A percentile compares a stretch with the other conserved stretches of the same genome.
Conservation (phyloP, 2,797 vertebrate genomes). For the Apogon hyalosoma region DNA sequence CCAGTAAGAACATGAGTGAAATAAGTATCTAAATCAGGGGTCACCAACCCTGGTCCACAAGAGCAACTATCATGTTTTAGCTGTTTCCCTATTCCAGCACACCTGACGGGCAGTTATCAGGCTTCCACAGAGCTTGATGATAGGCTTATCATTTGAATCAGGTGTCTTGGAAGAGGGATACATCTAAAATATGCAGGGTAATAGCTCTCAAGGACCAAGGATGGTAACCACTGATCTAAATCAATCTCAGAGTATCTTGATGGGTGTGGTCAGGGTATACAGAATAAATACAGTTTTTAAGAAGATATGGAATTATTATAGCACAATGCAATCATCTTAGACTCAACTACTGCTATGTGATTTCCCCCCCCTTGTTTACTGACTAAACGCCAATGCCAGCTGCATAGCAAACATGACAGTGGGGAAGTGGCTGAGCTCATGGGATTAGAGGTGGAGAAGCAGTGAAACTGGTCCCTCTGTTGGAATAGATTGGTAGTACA, state of each 20-base stretch:
- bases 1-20: not conserved
- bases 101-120: too few relatives aligned
- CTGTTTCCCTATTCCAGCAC: too few relatives aligned
- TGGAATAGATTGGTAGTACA: conserved; percentile 77
- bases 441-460: conserved; percentile 47
- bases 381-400: not conserved
- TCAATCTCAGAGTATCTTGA: not conserved
- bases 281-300: not conserved
- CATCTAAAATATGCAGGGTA: too few relatives aligned
- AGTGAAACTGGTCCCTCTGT: conserved; percentile 81
- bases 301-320: not conserved
- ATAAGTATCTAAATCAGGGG: too few relatives aligned
- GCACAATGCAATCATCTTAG: not conserved
- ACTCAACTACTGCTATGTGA: not conserved
- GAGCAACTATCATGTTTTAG: too few relatives aligned
- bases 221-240: not conserved
- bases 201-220: too few relatives aligned
- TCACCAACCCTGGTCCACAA: too few relatives aligned
- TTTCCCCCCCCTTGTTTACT: too few relatives aligned
- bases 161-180: too few relatives aligned
- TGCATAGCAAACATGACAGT: conserved; percentile 12
- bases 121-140: too few relatives aligned
- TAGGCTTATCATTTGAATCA: too few relatives aligned
- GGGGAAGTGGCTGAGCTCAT: conserved; percentile 13
- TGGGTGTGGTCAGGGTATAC: not conserved